phyloP scores from a whole-genome alignment of 2,888 invertebrate genomes.

The Cremastinae sp. region DNA sequence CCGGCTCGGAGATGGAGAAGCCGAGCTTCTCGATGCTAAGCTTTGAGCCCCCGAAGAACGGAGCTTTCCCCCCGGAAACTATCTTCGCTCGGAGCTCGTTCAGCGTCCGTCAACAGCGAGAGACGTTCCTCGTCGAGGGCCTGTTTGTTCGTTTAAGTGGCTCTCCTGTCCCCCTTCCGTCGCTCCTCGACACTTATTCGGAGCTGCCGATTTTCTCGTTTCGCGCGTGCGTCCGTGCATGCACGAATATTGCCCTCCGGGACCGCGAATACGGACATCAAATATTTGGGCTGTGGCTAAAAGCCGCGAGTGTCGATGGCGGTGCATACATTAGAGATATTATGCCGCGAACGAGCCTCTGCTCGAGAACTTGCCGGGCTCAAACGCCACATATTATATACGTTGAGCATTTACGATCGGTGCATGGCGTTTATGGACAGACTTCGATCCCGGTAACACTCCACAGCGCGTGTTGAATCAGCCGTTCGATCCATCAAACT shows the following conservation, averaged over 20 bases:
- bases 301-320: slow-evolving; percentile 60
- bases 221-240: not conserved
- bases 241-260: slow-evolving; percentile 9
- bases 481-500: too few relatives aligned
- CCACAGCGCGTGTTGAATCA: too few relatives aligned
- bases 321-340: slow-evolving; percentile 56
- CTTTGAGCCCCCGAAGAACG: slow-evolving; percentile 23
- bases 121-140: slow-evolving; percentile 45
- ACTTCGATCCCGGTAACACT: too few relatives aligned
- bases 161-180: slow-evolving; percentile 11
- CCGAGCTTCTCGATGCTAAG: slow-evolving; percentile 44
- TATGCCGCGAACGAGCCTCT: slow-evolving; percentile 41
- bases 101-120: slow-evolving; percentile 31
- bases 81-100: slow-evolving; percentile 14
- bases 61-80: slow-evolving; percentile 25
- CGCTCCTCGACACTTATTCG: too few relatives aligned
- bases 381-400: not conserved
- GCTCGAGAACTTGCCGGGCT: not conserved
- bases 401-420: too few relatives aligned
- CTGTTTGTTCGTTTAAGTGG: slow-evolving; percentile 61
- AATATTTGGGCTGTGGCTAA: slow-evolving; percentile 60
- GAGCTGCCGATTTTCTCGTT: not conserved
- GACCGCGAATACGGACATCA: slow-evolving; percentile 57
- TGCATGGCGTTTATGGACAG: too few relatives aligned
- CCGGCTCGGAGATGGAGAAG: slow-evolving; percentile 9